Evolutionary conservation across 2,113 vertebrate species (phyloP).

Genomic region (Chitala chitala): DNA sequence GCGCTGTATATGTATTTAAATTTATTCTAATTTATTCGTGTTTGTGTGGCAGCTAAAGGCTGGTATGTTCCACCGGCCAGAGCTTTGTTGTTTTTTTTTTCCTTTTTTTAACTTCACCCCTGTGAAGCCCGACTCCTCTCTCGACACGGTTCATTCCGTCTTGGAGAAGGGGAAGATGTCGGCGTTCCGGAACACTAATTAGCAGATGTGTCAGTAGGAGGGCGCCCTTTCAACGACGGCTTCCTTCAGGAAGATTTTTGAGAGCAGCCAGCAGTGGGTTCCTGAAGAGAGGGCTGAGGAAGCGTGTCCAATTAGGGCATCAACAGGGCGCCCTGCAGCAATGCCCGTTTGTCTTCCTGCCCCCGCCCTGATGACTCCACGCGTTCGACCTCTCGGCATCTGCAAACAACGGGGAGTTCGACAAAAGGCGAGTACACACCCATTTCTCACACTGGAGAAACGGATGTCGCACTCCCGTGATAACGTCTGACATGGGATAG

Average conservation of each 20-base stretch:
- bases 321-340: background rate
- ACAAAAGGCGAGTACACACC: too few relatives aligned
- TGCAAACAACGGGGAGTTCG: too few relatives aligned
- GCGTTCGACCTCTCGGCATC: background rate
- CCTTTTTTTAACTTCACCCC: background rate
- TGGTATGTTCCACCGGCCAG: background rate
- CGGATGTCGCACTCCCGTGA: too few relatives aligned
- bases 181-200: slow-evolving; percentile 26
- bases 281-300: background rate
- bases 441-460: too few relatives aligned
- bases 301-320: slow-evolving; percentile 29
- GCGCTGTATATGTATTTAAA: background rate
- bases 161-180: slow-evolving; percentile 11
- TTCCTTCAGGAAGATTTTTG: slow-evolving; percentile 7
- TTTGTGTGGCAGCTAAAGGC: slow-evolving; percentile 5
- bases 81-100: too few relatives aligned
- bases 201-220: slow-evolving; percentile 10
- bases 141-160: background rate
- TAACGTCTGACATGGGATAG: background rate
- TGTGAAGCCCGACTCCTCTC: background rate
- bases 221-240: background rate
- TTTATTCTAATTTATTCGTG: slow-evolving; percentile 14
- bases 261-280: background rate
- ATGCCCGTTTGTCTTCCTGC: background rate
- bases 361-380: background rate